phyloP scores from a whole-genome alignment of 23 tunicate species.

The Styela clava region DNA sequence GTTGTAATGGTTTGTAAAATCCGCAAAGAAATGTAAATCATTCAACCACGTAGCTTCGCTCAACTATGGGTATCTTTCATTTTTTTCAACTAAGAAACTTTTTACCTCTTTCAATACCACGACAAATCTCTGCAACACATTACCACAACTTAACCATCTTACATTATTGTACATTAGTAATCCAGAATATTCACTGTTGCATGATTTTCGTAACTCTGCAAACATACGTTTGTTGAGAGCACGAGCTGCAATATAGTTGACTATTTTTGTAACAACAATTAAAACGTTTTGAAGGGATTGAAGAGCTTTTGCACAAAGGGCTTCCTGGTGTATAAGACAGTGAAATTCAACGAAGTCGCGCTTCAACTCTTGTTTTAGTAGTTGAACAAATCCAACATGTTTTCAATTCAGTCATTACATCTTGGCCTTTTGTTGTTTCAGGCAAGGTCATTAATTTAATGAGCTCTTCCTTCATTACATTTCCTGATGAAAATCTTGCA shows the following conservation, averaged over 20 bases:
- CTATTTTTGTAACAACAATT: neutral
- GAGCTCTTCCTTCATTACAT: slow-evolving; percentile 47
- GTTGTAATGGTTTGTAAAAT: neutral
- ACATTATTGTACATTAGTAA: too few species aligned
- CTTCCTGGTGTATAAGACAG: slow-evolving; percentile 33
- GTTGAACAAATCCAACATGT: slow-evolving; percentile 29
- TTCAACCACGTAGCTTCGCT: too few species aligned
- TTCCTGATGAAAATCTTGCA: slow-evolving; percentile 40
- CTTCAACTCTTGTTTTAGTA: slow-evolving; percentile 13
- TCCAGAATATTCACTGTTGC: neutral
- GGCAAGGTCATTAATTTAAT: slow-evolving; percentile 28
- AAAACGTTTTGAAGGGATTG: neutral
- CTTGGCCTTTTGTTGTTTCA: slow-evolving; percentile 46
- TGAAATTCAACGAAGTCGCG: slow-evolving; percentile 17
- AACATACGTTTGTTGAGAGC: too few species aligned
- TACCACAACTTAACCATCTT: too few species aligned
- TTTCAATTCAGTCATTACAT: slow-evolving; percentile 40
- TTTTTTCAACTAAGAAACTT: too few species aligned
- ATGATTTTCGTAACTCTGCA: too few species aligned
- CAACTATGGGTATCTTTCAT: too few species aligned
- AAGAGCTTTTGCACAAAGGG: slow-evolving; percentile 28
- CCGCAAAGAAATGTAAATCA: neutral
- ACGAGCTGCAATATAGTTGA: neutral
- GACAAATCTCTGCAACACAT: too few species aligned
- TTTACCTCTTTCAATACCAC: too few species aligned